phyloP scores from a whole-genome alignment of 2,113 vertebrate genomes.

The Forbesichthys papilliferus region DNA sequence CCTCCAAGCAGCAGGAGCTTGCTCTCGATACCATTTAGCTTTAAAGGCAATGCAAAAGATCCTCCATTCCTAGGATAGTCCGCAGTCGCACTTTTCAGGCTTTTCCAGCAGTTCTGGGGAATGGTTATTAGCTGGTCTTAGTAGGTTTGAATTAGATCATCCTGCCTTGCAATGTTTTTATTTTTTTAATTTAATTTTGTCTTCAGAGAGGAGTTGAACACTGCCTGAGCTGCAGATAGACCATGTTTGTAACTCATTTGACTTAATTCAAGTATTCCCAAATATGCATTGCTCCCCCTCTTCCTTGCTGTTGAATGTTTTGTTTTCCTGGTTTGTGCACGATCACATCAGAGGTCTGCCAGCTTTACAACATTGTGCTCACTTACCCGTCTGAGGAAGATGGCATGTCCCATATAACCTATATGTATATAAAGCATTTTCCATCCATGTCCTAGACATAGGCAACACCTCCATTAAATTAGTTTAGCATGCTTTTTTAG shows the following conservation, averaged over 20 bases:
- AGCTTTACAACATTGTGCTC: slow-evolving; percentile 32
- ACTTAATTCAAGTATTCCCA: slow-evolving; percentile 24
- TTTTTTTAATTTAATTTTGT: slow-evolving; percentile 19
- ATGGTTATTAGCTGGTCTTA: slow-evolving; percentile 56
- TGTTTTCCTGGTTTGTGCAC: slow-evolving; percentile 40
- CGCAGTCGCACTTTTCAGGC: slow-evolving; percentile 44
- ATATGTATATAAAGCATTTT: slow-evolving; percentile 1
- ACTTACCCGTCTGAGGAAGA: slow-evolving; percentile 23
- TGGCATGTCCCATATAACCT: slow-evolving; percentile 28
- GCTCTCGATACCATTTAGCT: slow-evolving; percentile 63
- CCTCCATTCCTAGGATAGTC: slow-evolving; percentile 40
- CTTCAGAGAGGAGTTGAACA: slow-evolving; percentile 40
- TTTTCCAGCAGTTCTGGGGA: slow-evolving; percentile 46
- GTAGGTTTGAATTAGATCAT: slow-evolving; percentile 82
- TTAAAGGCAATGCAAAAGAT: slow-evolving; percentile 50
- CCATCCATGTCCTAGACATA: background rate
- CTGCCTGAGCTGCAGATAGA: slow-evolving; percentile 1
- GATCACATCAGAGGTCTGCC: slow-evolving; percentile 19
- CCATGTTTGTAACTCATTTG: slow-evolving; percentile 11
- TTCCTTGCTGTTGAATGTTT: slow-evolving; percentile 37
- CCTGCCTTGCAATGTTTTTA: slow-evolving; percentile 70
- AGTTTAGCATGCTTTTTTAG: slow-evolving; percentile 42
- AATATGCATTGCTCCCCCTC: slow-evolving; percentile 17
- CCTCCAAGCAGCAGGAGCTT: slow-evolving; percentile 53
- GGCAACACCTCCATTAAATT: slow-evolving; percentile 33